These are phyloP conservation scores for Oscheius sp. DNA, from an alignment of 2,888 invertebrate species.

Conservation along the genomic window DNA sequence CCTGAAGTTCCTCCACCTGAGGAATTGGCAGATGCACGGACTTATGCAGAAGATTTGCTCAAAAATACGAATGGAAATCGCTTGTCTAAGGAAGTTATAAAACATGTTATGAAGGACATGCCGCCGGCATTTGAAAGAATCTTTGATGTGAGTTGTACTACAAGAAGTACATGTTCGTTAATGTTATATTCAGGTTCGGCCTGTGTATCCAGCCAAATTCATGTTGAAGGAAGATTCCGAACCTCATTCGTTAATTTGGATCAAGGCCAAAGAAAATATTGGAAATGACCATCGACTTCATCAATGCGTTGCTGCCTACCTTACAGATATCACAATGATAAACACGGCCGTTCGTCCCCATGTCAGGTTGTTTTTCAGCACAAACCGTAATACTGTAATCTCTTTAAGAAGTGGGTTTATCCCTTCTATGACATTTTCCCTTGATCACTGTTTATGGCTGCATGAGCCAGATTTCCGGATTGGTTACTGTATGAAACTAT, in stretches of 20 bases:
- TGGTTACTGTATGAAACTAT: slow-evolving; percentile 67
- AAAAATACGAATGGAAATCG: slow-evolving; percentile 42
- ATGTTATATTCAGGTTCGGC: slow-evolving; percentile 38
- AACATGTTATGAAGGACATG: slow-evolving; percentile 48
- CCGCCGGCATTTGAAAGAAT: slow-evolving; percentile 54
- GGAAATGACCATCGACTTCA: slow-evolving; percentile 47
- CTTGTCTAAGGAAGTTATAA: slow-evolving; percentile 36
- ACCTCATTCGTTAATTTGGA: slow-evolving; percentile 49
- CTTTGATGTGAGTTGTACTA: slow-evolving; percentile 41
- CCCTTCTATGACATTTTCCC: slow-evolving; percentile 62
- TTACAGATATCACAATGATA: slow-evolving; percentile 51
- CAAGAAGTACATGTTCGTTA: not conserved
- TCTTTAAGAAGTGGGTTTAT: slow-evolving; percentile 44
- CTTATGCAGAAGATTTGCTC: slow-evolving; percentile 44
- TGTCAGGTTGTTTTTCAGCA: slow-evolving; percentile 33
- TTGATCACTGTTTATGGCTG: slow-evolving; percentile 65
- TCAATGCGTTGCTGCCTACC: slow-evolving; percentile 52
- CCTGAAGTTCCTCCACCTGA: slow-evolving; percentile 61
- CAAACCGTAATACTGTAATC: not conserved
- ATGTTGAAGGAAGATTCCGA: slow-evolving; percentile 43
- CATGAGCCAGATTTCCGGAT: slow-evolving; percentile 60
- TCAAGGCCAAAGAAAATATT: slow-evolving; percentile 47
- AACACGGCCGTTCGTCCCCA: slow-evolving; percentile 61
- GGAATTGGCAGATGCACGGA: slow-evolving; percentile 40
- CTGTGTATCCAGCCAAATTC: slow-evolving; percentile 47